These are phyloP conservation scores for Caradrina clavipalpis DNA, from an alignment of 2,888 invertebrate genomes.

Conservation along the genomic window DNA sequence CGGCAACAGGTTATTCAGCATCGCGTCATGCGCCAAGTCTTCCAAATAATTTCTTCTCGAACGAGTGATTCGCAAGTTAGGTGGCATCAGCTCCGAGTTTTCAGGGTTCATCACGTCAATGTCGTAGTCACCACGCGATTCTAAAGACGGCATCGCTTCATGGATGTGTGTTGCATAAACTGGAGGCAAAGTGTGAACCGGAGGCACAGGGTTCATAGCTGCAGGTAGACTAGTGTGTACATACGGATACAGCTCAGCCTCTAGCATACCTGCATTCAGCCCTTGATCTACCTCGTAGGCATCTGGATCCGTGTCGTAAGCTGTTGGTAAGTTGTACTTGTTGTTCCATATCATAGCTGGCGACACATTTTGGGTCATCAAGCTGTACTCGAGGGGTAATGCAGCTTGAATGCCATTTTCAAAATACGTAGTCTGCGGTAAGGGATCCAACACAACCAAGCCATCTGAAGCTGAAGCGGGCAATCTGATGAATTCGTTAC, in stretches of 20 bases:
- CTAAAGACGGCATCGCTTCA: conserved; percentile 59
- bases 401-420: conserved; percentile 33
- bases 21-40: conserved; percentile 77
- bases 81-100: conserved; percentile 51
- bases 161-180: conserved; percentile 66
- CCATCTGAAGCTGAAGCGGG: conserved; percentile 28
- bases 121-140: conserved; percentile 36
- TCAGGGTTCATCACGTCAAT: conserved; percentile 52
- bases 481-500: conserved; percentile 38
- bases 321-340: conserved; percentile 32
- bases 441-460: conserved; percentile 27
- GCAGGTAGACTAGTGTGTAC: conserved; percentile 55
- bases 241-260: conserved; percentile 50
- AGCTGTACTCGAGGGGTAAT: conserved; percentile 36
- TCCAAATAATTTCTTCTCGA: conserved; percentile 72
- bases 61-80: conserved; percentile 64
- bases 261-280: conserved; percentile 32
- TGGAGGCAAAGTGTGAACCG: conserved; percentile 67
- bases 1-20: conserved; percentile 82
- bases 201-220: conserved; percentile 54
- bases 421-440: conserved; percentile 39
- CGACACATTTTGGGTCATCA: conserved; percentile 21
- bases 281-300: conserved; percentile 32
- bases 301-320: conserved; percentile 34
- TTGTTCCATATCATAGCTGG: conserved; percentile 32